Conservation (phyloP, 1,140 invertebrate genomes). For the Glossosoma conforme region DNA sequence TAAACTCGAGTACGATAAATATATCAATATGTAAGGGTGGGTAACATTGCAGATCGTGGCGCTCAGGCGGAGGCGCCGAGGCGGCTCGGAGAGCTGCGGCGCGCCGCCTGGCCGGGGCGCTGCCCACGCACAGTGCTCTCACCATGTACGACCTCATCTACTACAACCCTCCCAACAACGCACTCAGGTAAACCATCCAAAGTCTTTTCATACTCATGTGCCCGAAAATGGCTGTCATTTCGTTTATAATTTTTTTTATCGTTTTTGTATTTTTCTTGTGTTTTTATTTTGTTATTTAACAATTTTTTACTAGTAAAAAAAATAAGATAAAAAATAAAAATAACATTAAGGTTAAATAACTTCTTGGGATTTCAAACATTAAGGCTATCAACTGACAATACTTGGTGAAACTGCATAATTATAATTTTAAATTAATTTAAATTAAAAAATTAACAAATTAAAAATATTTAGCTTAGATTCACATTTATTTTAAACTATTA, state of each 20-base stretch:
- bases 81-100: slow-evolving; percentile 51
- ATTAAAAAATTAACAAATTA: no score
- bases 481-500: no score
- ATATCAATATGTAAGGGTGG: no score
- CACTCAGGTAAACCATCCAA: slow-evolving; percentile 46
- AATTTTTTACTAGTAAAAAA: no score
- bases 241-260: background rate
- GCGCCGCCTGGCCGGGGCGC: slow-evolving; percentile 53
- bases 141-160: slow-evolving; percentile 90
- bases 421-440: no score
- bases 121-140: slow-evolving; percentile 61
- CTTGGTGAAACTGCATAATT: no score
- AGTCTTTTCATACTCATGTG: background rate
- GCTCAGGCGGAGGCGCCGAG: slow-evolving; percentile 35
- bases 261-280: background rate
- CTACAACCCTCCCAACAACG: slow-evolving; percentile 74
- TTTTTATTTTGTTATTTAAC: no score
- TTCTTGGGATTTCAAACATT: no score
- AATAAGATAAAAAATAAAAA: slow-evolving; percentile 1
- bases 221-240: background rate
- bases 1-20: no score
- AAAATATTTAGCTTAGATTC: no score
- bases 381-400: no score
- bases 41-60: background rate
- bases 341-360: background rate